These are phyloP conservation scores for Drosophila lacertosa DNA, from an alignment of 1,140 invertebrate species.

Conservation along the genomic window DNA sequence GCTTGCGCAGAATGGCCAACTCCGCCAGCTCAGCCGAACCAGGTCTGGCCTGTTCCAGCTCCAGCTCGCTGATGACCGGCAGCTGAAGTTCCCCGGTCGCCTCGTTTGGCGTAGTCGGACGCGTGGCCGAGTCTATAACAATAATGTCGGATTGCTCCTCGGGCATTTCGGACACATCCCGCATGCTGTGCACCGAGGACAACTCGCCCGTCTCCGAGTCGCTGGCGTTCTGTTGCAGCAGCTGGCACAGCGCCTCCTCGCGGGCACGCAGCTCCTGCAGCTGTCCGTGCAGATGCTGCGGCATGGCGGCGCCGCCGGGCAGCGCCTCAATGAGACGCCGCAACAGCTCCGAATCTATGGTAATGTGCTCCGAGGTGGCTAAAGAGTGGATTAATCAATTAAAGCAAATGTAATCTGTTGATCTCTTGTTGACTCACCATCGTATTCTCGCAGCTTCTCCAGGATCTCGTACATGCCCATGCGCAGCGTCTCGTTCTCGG, in stretches of 20 bases:
- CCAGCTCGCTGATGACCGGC: slow-evolving; percentile 44
- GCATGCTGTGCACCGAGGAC: slow-evolving; percentile 70
- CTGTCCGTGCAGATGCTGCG: slow-evolving; percentile 86
- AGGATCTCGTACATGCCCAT: slow-evolving; percentile 88
- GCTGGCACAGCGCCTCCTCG: slow-evolving; percentile 85
- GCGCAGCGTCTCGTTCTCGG: slow-evolving; percentile 87
- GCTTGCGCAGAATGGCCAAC: slow-evolving; percentile 55
- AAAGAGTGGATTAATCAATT: neutral
- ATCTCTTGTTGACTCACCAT: slow-evolving; percentile 83
- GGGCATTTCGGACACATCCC: slow-evolving; percentile 66
- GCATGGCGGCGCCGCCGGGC: slow-evolving; percentile 69
- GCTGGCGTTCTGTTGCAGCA: slow-evolving; percentile 51
- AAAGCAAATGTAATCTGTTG: neutral
- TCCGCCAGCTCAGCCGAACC: slow-evolving; percentile 38
- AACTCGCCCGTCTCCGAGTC: slow-evolving; percentile 67
- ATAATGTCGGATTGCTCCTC: slow-evolving; percentile 30
- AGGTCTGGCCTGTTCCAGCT: slow-evolving; percentile 9
- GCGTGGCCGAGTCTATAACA: slow-evolving; percentile 57
- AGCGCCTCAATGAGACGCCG: slow-evolving; percentile 86
- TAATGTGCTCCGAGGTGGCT: slow-evolving; percentile 81
- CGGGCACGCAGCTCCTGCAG: slow-evolving; percentile 86
- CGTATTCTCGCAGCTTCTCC: slow-evolving; percentile 87
- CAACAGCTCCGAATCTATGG: slow-evolving; percentile 86
- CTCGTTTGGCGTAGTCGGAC: slow-evolving; percentile 68
- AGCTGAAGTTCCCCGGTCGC: slow-evolving; percentile 40